Conservation (phyloP, 2,888 invertebrate genomes). For the Alviniconcha strummeri region DNA sequence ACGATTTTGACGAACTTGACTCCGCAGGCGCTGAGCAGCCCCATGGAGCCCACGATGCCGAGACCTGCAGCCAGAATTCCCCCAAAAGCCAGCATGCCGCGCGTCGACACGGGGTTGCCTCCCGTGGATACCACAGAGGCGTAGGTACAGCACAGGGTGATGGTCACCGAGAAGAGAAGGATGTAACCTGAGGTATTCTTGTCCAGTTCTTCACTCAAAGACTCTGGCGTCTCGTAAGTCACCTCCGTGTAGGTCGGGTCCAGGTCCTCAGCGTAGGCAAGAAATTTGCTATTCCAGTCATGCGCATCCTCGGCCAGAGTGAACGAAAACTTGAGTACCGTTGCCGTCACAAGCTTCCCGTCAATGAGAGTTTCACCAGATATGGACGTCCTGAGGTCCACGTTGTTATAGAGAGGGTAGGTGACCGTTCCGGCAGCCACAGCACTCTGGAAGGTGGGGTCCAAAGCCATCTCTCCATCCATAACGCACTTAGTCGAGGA, state of each 20-base stretch:
- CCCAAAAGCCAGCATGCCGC: conserved; percentile 46
- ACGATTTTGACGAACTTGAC: conserved; percentile 55
- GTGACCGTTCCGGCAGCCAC: conserved; percentile 3
- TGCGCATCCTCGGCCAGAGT: conserved; percentile 29
- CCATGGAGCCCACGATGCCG: conserved; percentile 55
- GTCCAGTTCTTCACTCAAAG: conserved; percentile 49
- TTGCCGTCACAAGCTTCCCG: conserved; percentile 30
- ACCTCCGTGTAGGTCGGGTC: conserved; percentile 11
- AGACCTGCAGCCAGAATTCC: conserved; percentile 54
- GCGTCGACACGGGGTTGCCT: conserved; percentile 48
- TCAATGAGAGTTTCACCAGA: conserved; percentile 10
- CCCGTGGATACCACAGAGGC: conserved; percentile 42
- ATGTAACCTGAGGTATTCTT: conserved; percentile 45
- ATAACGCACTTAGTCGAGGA: background rate
- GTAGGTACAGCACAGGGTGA: conserved; percentile 39
- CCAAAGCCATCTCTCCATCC: background rate
- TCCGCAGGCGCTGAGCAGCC: conserved; percentile 48
- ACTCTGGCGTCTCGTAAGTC: conserved; percentile 43
- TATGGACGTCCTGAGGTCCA: conserved; percentile 8
- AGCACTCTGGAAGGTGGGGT: background rate
- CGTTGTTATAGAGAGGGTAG: conserved; percentile 24
- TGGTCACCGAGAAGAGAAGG: conserved; percentile 37
- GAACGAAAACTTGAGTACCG: conserved; percentile 30
- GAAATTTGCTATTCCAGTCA: conserved; percentile 32
- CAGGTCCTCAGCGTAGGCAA: background rate